Conservation (phyloP, 2,113 vertebrate species). For the Marcusenius ussheri region DNA sequence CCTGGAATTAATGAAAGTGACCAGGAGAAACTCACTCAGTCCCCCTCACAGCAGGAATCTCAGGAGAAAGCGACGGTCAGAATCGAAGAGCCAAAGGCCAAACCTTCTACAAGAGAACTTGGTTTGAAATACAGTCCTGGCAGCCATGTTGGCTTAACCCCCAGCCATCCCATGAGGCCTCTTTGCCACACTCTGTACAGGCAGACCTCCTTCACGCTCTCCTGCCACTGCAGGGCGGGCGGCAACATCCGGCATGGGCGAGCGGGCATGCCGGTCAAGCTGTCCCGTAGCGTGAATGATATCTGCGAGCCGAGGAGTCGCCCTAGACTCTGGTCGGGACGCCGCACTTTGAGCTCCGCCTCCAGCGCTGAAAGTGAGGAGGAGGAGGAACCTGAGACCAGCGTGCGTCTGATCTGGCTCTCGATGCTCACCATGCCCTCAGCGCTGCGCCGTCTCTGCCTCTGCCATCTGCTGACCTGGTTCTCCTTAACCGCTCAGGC, state of each 20-base stretch:
- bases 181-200: constrained; percentile 80
- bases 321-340: constrained; percentile 59
- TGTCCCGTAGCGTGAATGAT: constrained; percentile 95
- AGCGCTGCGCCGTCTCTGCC: constrained; percentile 76
- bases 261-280: constrained; percentile 70
- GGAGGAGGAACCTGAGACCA: constrained; percentile 93
- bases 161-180: constrained; percentile 58
- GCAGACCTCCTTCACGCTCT: constrained; percentile 89
- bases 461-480: constrained; percentile 93
- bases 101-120: constrained; percentile 45
- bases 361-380: constrained; percentile 80
- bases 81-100: constrained; percentile 63
- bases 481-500: constrained; percentile 92
- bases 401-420: constrained; percentile 83
- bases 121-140: background rate
- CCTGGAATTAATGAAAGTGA: constrained; percentile 64
- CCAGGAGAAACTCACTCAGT: constrained; percentile 63
- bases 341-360: constrained; percentile 56
- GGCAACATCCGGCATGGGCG: constrained; percentile 74
- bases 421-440: constrained; percentile 96
- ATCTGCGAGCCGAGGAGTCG: constrained; percentile 83
- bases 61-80: constrained; percentile 72
- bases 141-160: background rate
- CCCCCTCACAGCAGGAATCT: constrained; percentile 53
- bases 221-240: constrained; percentile 84